phyloP scores from a whole-genome alignment of 2,797 vertebrate species.

The Helostoma temminkii region DNA sequence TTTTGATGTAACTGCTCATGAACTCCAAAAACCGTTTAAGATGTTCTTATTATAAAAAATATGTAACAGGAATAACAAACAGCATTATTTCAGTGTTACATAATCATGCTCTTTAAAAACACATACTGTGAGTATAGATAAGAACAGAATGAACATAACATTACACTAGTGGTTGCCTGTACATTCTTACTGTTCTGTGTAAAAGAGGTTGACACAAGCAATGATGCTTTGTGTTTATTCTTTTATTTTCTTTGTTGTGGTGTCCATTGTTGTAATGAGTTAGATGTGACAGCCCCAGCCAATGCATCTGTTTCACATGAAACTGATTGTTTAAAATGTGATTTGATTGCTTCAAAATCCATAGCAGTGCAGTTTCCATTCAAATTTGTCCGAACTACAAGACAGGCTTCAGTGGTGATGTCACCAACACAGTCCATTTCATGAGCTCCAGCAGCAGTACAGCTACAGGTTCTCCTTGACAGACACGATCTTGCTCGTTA shows the following conservation, averaged over 20 bases:
- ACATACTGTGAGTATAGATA: neutral
- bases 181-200: neutral
- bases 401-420: constrained; percentile 17
- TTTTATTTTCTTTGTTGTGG: neutral
- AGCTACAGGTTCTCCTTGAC: constrained; percentile 1
- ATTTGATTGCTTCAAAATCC: constrained; percentile 33
- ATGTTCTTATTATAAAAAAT: neutral
- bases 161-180: neutral
- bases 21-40: neutral
- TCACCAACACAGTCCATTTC: constrained; percentile 15
- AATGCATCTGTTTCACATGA: constrained; percentile 46
- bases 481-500: neutral
- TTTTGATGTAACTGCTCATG: neutral
- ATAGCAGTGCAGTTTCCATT: constrained; percentile 14
- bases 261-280: constrained; percentile 2
- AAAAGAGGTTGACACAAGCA: neutral
- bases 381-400: constrained; percentile 13
- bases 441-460: constrained; percentile 8
- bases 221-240: neutral
- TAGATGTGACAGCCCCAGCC: neutral
- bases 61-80: neutral
- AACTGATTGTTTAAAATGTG: constrained; percentile 29
- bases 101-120: neutral
- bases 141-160: neutral
- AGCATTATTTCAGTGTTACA: neutral